Conservation (phyloP, 2,888 invertebrate species). For the Agrotis ipsilon region DNA sequence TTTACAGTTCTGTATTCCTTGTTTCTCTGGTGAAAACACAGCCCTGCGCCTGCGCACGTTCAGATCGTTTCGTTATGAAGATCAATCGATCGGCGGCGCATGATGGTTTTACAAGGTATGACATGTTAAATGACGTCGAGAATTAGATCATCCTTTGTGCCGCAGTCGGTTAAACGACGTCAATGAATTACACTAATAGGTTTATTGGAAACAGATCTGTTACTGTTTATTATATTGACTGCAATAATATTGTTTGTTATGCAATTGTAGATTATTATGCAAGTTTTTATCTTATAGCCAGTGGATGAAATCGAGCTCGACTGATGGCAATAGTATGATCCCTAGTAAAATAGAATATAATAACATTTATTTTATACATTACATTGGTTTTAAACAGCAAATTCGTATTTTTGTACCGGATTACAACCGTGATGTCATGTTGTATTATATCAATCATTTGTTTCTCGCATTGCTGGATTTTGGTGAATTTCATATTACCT, state of each 20-base stretch:
- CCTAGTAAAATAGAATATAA: no score
- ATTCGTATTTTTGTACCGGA: no score
- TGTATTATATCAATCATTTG: no score
- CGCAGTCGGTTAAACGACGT: constrained; percentile 7
- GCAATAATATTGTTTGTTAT: not conserved
- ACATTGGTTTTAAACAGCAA: no score
- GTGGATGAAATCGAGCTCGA: no score
- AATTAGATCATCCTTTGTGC: constrained; percentile 51
- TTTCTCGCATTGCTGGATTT: no score
- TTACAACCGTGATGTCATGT: no score
- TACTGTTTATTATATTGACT: not conserved
- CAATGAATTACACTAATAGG: constrained; percentile 23
- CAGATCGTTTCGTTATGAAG: constrained; percentile 25
- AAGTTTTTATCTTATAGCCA: no score
- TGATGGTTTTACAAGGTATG: constrained; percentile 62
- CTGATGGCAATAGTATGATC: no score
- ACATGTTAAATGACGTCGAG: constrained; percentile 61
- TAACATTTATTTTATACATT: no score
- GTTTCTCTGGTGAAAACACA: not conserved
- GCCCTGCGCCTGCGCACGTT: constrained; percentile 47
- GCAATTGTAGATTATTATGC: no score
- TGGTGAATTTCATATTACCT: no score
- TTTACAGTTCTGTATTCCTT: not conserved
- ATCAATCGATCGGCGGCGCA: constrained; percentile 49
- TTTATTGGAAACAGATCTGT: constrained; percentile 20